A percentile compares a stretch with the other conserved stretches of the same genome.
Conservation (phyloP, 64 coral and sea anemone species). For the Dendronephthya gigantea region DNA sequence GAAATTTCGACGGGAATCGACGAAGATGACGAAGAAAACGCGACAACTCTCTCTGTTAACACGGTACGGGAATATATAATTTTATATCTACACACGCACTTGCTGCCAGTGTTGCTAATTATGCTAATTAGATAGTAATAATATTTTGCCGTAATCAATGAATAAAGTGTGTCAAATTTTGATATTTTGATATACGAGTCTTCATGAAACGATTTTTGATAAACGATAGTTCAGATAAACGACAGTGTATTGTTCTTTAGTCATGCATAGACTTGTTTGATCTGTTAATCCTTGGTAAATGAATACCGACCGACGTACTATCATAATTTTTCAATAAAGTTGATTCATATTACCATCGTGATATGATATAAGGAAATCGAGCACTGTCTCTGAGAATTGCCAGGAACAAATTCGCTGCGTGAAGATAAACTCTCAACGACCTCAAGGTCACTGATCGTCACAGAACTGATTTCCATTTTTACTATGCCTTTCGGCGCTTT, state of each 20-base stretch:
- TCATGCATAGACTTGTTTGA: neutral
- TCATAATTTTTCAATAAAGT: too few species aligned
- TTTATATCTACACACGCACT: neutral
- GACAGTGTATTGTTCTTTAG: neutral
- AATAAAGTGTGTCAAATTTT: too few species aligned
- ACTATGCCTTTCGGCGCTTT: too few species aligned
- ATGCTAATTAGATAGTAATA: neutral
- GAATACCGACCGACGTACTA: neutral
- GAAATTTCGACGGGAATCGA: neutral
- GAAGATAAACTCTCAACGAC: too few species aligned
- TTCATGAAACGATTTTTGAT: neutral
- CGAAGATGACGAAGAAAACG: neutral
- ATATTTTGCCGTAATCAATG: neutral
- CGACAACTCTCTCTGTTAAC: neutral
- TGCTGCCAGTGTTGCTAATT: neutral
- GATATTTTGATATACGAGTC: neutral
- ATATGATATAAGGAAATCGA: too few species aligned
- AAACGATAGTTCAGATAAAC: neutral
- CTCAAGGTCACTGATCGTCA: too few species aligned
- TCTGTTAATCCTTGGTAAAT: neutral
- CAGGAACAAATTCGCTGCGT: too few species aligned
- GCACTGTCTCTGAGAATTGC: too few species aligned
- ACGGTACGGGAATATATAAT: neutral
- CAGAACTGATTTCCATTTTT: too few species aligned
- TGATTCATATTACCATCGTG: too few species aligned